Conservation (phyloP, 2,797 vertebrate species). For the Calcarius lapponicus region DNA sequence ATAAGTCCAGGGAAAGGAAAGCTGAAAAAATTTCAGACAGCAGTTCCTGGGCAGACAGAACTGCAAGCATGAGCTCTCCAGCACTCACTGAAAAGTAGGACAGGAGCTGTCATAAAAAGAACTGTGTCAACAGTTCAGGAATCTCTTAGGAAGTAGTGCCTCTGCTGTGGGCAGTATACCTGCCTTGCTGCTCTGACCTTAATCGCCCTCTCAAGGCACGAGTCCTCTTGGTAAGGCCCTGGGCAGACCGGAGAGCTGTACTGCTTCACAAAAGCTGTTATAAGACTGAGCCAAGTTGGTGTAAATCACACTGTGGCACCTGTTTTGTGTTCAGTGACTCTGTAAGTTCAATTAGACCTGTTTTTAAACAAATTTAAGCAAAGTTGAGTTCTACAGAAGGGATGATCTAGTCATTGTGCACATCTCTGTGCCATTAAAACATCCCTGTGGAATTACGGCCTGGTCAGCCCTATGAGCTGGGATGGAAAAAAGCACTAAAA, state of each 20-base stretch:
- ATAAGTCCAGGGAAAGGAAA: background rate
- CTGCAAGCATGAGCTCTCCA: constrained; percentile 11
- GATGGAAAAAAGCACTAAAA: background rate
- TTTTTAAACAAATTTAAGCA: background rate
- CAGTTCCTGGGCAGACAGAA: constrained; percentile 16
- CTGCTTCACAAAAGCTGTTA: background rate
- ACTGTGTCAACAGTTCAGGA: constrained; percentile 50
- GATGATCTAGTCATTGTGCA: background rate
- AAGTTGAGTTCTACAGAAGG: background rate
- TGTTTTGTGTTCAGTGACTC: background rate
- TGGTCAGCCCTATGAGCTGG: background rate
- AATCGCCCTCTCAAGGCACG: fast-evolving
- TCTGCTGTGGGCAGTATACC: background rate
- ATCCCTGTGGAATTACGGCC: background rate
- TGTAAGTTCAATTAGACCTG: background rate
- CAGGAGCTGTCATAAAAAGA: constrained; percentile 34
- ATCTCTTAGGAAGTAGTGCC: background rate
- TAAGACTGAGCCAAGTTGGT: background rate
- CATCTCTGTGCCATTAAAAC: background rate
- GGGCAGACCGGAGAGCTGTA: background rate
- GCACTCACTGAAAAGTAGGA: constrained; percentile 34
- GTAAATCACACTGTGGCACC: background rate
- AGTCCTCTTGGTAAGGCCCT: background rate
- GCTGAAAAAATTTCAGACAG: background rate
- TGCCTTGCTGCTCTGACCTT: background rate